These are phyloP conservation scores for Hylaeus volcanicus DNA, from an alignment of 1,140 invertebrate species.

Conservation along the genomic window DNA sequence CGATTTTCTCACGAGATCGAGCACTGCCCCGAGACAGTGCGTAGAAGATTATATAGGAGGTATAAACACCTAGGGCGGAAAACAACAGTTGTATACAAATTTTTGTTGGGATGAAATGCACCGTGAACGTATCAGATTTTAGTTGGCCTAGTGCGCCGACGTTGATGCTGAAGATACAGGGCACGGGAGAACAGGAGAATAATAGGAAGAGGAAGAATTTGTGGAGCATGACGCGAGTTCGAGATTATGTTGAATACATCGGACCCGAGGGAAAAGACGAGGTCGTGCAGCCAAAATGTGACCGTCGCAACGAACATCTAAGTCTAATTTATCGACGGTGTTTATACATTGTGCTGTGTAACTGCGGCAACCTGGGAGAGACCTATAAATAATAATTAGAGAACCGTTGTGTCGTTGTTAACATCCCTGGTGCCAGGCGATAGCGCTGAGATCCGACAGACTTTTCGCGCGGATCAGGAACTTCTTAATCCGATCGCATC, in stretches of 20 bases:
- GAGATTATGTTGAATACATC: constrained; percentile 55
- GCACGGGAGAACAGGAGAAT: background rate
- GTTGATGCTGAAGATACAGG: too few relatives aligned
- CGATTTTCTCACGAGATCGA: background rate
- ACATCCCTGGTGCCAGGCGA: background rate
- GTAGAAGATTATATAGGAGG: too few relatives aligned
- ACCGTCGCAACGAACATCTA: constrained; percentile 44
- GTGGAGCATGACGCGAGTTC: background rate
- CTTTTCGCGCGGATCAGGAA: background rate
- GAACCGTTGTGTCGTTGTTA: background rate
- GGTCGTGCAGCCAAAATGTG: constrained; percentile 34
- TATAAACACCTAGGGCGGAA: too few relatives aligned
- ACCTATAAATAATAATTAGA: constrained; percentile 36
- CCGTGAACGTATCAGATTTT: too few relatives aligned
- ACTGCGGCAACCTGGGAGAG: background rate
- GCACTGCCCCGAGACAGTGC: background rate
- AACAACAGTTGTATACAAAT: too few relatives aligned
- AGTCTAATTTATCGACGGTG: constrained; percentile 54
- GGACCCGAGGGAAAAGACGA: constrained; percentile 42
- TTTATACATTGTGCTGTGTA: background rate
- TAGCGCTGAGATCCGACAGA: background rate
- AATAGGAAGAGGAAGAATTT: too few relatives aligned
- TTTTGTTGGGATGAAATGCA: too few relatives aligned
- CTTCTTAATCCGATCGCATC: constrained; percentile 11
- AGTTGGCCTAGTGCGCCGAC: too few relatives aligned